Evolutionary conservation across 2,888 invertebrate genomes (phyloP).

Genomic region (Heteromyza rotundicornis): DNA sequence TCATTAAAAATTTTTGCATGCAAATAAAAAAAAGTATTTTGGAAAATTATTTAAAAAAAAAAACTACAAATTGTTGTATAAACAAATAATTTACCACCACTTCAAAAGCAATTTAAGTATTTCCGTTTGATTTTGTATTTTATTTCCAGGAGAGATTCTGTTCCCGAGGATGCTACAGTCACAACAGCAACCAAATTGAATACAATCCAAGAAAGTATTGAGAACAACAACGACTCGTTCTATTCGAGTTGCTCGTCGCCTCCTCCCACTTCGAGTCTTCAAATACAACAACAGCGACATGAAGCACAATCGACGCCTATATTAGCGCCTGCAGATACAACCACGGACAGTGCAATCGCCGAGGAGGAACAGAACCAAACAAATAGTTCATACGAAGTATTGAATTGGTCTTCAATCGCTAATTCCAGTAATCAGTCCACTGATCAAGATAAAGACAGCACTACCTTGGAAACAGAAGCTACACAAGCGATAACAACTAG

Average conservation of each 20-base stretch:
- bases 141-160: constrained; percentile 27
- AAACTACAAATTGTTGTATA: no score
- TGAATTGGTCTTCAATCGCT: neutral
- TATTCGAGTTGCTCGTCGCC: no score
- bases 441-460: neutral
- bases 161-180: constrained; percentile 18
- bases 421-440: neutral
- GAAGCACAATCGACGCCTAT: neutral
- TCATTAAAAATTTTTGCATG: constrained; percentile 1
- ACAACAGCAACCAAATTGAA: constrained; percentile 14
- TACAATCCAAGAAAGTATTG: neutral
- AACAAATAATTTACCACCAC: no score
- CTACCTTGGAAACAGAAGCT: neutral
- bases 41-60: no score
- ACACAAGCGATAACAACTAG: constrained; percentile 1
- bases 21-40: no score
- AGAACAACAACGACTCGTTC: neutral
- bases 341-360: neutral
- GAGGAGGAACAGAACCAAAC: constrained; percentile 1
- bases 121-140: neutral
- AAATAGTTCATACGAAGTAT: neutral
- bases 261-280: no score
- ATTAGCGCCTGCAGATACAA: neutral
- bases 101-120: no score
- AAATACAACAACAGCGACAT: neutral